Conservation (phyloP, 2,113 vertebrate species). For the Tringa solitaria region DNA sequence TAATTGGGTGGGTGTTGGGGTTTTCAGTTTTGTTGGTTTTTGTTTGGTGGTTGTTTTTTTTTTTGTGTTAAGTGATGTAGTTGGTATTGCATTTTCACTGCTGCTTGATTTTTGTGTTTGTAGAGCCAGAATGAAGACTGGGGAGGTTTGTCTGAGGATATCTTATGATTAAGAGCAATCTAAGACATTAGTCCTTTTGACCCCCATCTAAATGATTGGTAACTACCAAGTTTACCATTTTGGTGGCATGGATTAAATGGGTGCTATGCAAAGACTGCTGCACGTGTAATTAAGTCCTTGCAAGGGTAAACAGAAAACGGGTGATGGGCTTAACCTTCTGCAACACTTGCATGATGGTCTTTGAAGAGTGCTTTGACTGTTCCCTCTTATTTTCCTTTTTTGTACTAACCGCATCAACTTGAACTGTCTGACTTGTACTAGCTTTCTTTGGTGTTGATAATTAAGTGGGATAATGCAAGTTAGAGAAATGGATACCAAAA, state of each 20-base stretch:
- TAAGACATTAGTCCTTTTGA: slow-evolving; percentile 78
- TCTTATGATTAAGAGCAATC: slow-evolving; percentile 88
- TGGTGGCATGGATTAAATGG: slow-evolving; percentile 85
- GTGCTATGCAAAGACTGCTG: slow-evolving; percentile 81
- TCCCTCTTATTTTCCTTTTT: slow-evolving; percentile 60
- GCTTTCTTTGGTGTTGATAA: slow-evolving; percentile 72
- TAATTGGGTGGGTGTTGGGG: background rate
- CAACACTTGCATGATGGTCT: slow-evolving; percentile 76
- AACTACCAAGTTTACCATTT: slow-evolving; percentile 86
- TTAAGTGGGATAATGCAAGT: slow-evolving; percentile 60
- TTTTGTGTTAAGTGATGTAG: background rate
- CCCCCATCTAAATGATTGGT: slow-evolving; percentile 82
- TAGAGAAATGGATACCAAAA: slow-evolving; percentile 69
- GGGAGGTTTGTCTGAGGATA: slow-evolving; percentile 96
- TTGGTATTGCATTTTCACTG: slow-evolving; percentile 70
- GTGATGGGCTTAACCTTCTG: slow-evolving; percentile 71
- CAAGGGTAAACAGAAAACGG: slow-evolving; percentile 53
- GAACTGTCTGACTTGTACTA: slow-evolving; percentile 66
- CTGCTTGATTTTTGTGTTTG: slow-evolving; percentile 87
- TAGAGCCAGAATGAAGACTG: slow-evolving; percentile 98
- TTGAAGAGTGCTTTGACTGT: slow-evolving; percentile 73
- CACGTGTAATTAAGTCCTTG: slow-evolving; percentile 79
- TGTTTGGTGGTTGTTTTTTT: background rate
- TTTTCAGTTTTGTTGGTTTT: background rate
- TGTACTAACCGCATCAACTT: slow-evolving; percentile 79